phyloP scores from a whole-genome alignment of 2,113 vertebrate species.

The Hirundichthys speculiger region DNA sequence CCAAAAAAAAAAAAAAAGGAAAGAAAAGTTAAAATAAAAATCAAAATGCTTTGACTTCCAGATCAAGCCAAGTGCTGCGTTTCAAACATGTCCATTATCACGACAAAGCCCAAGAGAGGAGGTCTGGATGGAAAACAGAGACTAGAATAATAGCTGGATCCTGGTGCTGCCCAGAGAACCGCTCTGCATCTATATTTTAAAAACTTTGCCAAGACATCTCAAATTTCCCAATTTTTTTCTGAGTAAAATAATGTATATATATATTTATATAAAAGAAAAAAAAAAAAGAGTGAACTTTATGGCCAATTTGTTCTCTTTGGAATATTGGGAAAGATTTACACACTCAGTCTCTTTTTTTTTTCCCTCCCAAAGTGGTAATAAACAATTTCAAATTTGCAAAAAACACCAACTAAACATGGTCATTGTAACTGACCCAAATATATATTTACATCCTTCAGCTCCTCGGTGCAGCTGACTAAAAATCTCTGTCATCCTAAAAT shows the following conservation, averaged over 20 bases:
- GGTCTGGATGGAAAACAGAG: slow-evolving; percentile 49
- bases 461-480: slow-evolving; percentile 80
- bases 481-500: slow-evolving; percentile 83
- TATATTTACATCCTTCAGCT: slow-evolving; percentile 90
- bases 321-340: slow-evolving; percentile 81
- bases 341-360: slow-evolving; percentile 50
- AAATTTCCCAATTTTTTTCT: slow-evolving; percentile 14
- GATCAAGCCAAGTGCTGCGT: slow-evolving; percentile 79
- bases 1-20: slow-evolving; percentile 46
- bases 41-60: slow-evolving; percentile 68
- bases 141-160: slow-evolving; percentile 36
- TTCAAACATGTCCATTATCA: slow-evolving; percentile 72
- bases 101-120: slow-evolving; percentile 60
- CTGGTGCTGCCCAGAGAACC: slow-evolving; percentile 41
- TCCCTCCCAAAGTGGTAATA: slow-evolving; percentile 77
- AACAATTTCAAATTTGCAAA: slow-evolving; percentile 84
- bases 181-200: slow-evolving; percentile 53
- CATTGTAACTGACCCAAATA: slow-evolving; percentile 92
- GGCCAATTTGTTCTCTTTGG: slow-evolving; percentile 81
- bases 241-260: slow-evolving; percentile 59
- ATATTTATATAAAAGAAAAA: slow-evolving; percentile 22
- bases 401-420: slow-evolving; percentile 88
- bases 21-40: slow-evolving; percentile 50
- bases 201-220: slow-evolving; percentile 38
- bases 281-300: slow-evolving; percentile 61